These are phyloP conservation scores for Colletes gigas DNA, from an alignment of 1,140 invertebrate genomes.

Conservation along the genomic window DNA sequence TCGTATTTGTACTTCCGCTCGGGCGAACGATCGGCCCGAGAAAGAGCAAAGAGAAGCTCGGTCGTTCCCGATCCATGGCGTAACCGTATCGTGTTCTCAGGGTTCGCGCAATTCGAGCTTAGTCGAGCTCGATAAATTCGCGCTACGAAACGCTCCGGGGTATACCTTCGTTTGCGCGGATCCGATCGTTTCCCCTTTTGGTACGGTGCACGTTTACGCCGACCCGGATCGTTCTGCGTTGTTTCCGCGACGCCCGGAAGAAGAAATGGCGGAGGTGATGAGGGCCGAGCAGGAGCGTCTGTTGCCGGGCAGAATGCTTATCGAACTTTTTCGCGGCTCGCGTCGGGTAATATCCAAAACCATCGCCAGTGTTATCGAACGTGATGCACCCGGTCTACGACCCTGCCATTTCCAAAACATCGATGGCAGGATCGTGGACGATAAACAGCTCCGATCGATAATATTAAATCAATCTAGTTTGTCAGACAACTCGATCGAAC, in stretches of 20 bases:
- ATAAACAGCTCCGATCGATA: no score
- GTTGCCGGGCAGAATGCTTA: neutral
- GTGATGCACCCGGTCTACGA: no score
- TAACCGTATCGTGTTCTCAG: slow-evolving; percentile 19
- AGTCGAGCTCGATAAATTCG: slow-evolving; percentile 47
- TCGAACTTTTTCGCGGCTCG: neutral
- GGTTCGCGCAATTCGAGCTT: slow-evolving; percentile 28
- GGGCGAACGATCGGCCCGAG: slow-evolving; percentile 11
- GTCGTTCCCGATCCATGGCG: neutral
- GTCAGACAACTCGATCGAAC: no score
- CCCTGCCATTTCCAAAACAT: no score
- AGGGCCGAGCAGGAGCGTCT: neutral
- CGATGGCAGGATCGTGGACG: no score
- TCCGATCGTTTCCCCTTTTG: slow-evolving; percentile 14
- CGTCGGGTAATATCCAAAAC: neutral
- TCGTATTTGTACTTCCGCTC: slow-evolving; percentile 14
- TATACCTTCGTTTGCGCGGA: slow-evolving; percentile 35
- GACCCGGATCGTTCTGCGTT: slow-evolving; percentile 3
- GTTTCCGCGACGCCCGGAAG: neutral
- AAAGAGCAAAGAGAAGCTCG: neutral
- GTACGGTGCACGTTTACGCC: neutral
- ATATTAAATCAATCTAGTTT: no score
- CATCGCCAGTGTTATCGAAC: no score
- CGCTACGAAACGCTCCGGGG: slow-evolving; percentile 26
- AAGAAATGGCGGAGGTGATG: neutral